Percentiles rank a stretch among this genome's conserved stretches.
phyloP scores from a whole-genome alignment of 2,113 vertebrate species.

The Pteropus alecto region DNA sequence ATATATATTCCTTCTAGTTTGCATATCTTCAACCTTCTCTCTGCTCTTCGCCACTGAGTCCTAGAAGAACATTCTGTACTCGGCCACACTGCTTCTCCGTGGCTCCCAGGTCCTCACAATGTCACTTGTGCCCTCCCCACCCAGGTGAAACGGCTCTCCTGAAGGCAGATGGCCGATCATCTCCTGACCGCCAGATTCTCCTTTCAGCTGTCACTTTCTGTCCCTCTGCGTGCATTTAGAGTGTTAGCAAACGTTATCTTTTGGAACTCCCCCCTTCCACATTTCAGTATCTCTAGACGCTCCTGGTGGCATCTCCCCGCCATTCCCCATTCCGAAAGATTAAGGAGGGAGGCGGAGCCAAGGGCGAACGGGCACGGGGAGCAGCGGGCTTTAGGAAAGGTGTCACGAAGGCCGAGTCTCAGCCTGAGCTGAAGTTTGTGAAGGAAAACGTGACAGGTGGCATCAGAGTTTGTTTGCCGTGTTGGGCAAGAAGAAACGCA shows the following conservation, averaged over 20 bases:
- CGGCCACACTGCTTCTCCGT: not conserved
- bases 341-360: not conserved
- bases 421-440: not conserved
- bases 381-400: not conserved
- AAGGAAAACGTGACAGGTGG: not conserved
- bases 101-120: not conserved
- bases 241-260: not conserved
- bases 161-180: not conserved
- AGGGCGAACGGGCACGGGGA: not conserved
- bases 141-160: not conserved
- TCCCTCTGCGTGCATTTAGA: not conserved
- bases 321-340: not conserved
- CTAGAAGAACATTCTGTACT: not conserved
- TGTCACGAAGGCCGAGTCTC: not conserved
- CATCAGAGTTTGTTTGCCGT: not conserved
- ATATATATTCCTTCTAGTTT: not conserved
- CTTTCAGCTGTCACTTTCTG: not conserved
- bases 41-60: not conserved
- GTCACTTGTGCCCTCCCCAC: not conserved
- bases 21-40: not conserved
- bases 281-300: rapidly evolving
- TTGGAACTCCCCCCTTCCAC: not conserved
- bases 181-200: not conserved
- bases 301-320: not conserved
- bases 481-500: not conserved